A percentile compares a stretch with the other conserved stretches of the same genome.
Evolutionary conservation across 1,140 invertebrate species (phyloP).

Genomic region (Cydia pomonella): DNA sequence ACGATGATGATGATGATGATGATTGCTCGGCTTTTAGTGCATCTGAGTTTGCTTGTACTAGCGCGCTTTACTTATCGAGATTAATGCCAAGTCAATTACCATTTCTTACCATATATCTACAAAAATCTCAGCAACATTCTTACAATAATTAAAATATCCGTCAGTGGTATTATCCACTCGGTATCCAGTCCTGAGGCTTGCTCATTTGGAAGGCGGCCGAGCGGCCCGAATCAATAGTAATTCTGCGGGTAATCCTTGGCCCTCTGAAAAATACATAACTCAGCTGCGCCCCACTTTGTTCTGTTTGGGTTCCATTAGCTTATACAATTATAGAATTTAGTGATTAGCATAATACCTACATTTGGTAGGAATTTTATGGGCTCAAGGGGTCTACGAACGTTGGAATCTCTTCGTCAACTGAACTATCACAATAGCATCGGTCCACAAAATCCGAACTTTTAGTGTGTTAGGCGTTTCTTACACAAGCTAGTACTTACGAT

Average conservation of each 20-base stretch:
- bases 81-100: too few relatives aligned
- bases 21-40: too few relatives aligned
- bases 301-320: constrained; percentile 37
- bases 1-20: too few relatives aligned
- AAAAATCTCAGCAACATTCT: too few relatives aligned
- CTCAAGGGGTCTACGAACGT: neutral
- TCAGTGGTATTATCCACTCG: constrained; percentile 53
- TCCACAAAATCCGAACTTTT: too few relatives aligned
- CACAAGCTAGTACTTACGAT: too few relatives aligned
- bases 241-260: constrained; percentile 72
- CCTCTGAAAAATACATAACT: constrained; percentile 67
- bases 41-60: too few relatives aligned
- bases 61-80: too few relatives aligned
- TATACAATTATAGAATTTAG: constrained; percentile 28
- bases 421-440: too few relatives aligned
- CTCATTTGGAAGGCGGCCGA: constrained; percentile 75
- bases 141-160: neutral
- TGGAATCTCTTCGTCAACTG: too few relatives aligned
- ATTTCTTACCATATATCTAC: too few relatives aligned
- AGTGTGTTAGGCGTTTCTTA: too few relatives aligned
- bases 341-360: neutral
- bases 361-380: neutral
- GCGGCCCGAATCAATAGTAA: constrained; percentile 78
- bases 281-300: constrained; percentile 23
- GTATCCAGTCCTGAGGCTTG: constrained; percentile 47